A percentile compares a stretch with the other conserved stretches of the same genome.
phyloP scores from a whole-genome alignment of 92 coral and sea anemone genomes.

The Umimayanthus kanabou region DNA sequence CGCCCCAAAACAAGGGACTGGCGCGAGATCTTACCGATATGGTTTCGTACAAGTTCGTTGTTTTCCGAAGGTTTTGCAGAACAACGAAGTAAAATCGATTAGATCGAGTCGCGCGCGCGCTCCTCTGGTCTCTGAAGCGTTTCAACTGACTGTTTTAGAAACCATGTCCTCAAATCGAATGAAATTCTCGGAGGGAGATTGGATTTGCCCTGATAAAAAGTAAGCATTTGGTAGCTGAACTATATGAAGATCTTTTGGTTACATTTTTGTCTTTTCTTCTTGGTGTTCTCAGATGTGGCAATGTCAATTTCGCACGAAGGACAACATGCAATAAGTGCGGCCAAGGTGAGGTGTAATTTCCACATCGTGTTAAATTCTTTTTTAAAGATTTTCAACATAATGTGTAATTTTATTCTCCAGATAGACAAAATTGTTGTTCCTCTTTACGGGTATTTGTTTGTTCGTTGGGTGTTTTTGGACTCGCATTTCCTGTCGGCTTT shows the following conservation, averaged over 20 bases:
- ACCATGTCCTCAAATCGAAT: conserved; percentile 46
- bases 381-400: background rate
- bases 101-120: background rate
- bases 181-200: conserved; percentile 89
- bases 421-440: background rate
- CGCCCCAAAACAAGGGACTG: conserved; percentile 49
- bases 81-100: conserved; percentile 1
- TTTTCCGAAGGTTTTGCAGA: background rate
- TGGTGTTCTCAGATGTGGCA: conserved; percentile 79
- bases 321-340: conserved; percentile 97
- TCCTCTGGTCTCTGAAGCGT: background rate
- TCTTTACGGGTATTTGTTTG: background rate
- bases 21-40: background rate
- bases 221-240: conserved; percentile 10
- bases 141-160: background rate
- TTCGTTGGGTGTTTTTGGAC: background rate
- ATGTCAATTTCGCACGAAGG: conserved; percentile 95
- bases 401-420: background rate
- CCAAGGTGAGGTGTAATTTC: conserved; percentile 51
- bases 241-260: background rate
- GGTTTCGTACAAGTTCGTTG: conserved; percentile 4
- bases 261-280: conserved; percentile 3
- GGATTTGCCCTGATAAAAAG: conserved; percentile 96
- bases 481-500: background rate
- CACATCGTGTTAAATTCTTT: background rate